Evolutionary conservation across 2,797 vertebrate species (phyloP).

Genomic region (Gymnopithys bicolor): DNA sequence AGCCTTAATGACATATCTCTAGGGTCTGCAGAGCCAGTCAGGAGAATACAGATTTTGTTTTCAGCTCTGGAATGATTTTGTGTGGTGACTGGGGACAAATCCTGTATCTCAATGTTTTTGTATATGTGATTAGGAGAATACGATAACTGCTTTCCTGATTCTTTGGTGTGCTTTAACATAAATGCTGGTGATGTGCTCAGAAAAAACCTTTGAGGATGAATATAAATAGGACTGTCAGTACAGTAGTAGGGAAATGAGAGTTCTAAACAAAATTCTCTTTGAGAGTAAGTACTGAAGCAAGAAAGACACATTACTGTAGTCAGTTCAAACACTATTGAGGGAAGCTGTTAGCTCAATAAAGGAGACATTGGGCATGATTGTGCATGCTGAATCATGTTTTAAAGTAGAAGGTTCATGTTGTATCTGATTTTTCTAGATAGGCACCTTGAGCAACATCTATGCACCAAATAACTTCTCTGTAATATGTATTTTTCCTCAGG

Average conservation of each 20-base stretch:
- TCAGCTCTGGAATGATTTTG: not conserved
- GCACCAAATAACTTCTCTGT: not conserved
- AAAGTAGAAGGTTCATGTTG: not conserved
- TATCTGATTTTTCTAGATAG: not conserved
- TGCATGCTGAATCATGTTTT: not conserved
- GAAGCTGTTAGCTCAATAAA: not conserved
- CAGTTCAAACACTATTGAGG: not conserved
- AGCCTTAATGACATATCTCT: not conserved
- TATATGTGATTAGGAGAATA: not conserved
- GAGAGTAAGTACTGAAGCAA: not conserved
- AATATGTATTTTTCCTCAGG: not conserved
- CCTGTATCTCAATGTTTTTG: not conserved
- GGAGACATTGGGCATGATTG: not conserved
- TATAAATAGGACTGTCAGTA: not conserved
- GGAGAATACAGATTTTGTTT: not conserved
- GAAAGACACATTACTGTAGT: rapidly evolving
- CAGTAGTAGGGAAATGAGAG: not conserved
- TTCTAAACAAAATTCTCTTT: not conserved
- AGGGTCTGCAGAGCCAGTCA: not conserved
- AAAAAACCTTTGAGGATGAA: not conserved
- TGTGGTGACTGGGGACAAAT: not conserved
- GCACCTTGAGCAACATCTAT: not conserved
- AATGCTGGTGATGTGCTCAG: not conserved
- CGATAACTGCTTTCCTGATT: not conserved
- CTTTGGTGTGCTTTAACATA: not conserved